phyloP scores from a whole-genome alignment of 2,797 vertebrate species.

The Lepilemur septentrionalis region DNA sequence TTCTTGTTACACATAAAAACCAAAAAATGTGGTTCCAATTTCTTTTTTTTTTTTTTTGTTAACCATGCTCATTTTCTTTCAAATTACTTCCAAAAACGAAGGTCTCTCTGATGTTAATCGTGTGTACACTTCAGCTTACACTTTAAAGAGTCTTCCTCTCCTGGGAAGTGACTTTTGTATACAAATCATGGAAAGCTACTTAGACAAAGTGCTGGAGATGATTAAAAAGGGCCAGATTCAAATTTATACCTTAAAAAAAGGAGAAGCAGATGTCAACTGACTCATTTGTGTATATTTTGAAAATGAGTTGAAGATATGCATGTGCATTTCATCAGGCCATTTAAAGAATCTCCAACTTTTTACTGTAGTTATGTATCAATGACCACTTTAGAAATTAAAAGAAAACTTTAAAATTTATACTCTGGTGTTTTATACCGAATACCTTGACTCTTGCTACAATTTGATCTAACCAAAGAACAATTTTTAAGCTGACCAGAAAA shows the following conservation, averaged over 20 bases:
- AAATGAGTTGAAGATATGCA: slow-evolving; percentile 64
- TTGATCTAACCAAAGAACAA: neutral
- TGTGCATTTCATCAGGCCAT: slow-evolving; percentile 73
- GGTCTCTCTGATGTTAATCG: slow-evolving; percentile 77
- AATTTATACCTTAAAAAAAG: slow-evolving; percentile 73
- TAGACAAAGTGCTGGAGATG: slow-evolving; percentile 80
- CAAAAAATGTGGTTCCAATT: slow-evolving; percentile 79
- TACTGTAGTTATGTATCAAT: slow-evolving; percentile 24
- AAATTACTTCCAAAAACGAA: slow-evolving; percentile 81
- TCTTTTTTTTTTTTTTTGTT: slow-evolving; percentile 76
- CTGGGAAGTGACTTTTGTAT: slow-evolving; percentile 81
- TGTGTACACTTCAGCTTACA: slow-evolving; percentile 76
- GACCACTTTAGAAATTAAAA: slow-evolving; percentile 47
- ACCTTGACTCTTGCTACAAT: neutral
- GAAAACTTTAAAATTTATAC: neutral
- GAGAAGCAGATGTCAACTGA: slow-evolving; percentile 77
- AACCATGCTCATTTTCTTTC: slow-evolving; percentile 72
- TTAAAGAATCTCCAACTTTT: slow-evolving; percentile 54
- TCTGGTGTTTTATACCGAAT: neutral
- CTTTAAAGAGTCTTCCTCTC: slow-evolving; percentile 78
- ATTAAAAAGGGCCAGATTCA: slow-evolving; percentile 79
- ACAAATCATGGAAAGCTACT: slow-evolving; percentile 82
- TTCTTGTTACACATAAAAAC: slow-evolving; percentile 59
- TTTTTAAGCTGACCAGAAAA: slow-evolving; percentile 4
- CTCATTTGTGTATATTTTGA: slow-evolving; percentile 69